A percentile compares a stretch with the other conserved stretches of the same genome.
These are phyloP conservation scores for Patiria pectinifera DNA, from an alignment of 53 echinoderm and acorn worm genomes.

Conservation along the genomic window DNA sequence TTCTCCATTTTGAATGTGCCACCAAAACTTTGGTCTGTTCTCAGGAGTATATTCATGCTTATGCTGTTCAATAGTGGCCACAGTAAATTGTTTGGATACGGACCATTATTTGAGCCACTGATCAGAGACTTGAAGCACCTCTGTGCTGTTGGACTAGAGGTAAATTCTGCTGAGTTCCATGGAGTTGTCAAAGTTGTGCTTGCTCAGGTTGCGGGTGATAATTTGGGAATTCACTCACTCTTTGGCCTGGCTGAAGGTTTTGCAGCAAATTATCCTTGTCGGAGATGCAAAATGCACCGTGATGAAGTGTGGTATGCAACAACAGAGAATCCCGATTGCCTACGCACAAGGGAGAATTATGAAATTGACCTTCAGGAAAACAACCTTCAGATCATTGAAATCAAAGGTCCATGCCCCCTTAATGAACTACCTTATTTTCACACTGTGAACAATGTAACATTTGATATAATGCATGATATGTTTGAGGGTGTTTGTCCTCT, in stretches of 20 bases:
- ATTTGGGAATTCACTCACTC: constrained; percentile 61
- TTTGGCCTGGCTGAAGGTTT: constrained; percentile 72
- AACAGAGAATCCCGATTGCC: constrained; percentile 13
- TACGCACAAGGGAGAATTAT: constrained; percentile 62
- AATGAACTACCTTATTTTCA: constrained; percentile 51
- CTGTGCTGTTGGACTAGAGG: constrained; percentile 35
- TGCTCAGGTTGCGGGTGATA: constrained; percentile 66
- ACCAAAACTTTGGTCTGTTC: constrained; percentile 61
- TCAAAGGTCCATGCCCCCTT: constrained; percentile 50
- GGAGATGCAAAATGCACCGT: constrained; percentile 54
- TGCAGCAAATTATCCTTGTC: constrained; percentile 59
- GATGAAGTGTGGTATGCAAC: background rate
- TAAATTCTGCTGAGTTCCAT: constrained; percentile 28
- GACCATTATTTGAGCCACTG: constrained; percentile 47
- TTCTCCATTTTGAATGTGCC: constrained; percentile 60
- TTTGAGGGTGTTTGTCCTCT: constrained; percentile 68
- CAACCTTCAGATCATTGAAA: constrained; percentile 57
- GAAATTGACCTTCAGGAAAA: constrained; percentile 41
- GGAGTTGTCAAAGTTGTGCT: constrained; percentile 41
- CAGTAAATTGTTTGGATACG: constrained; percentile 64
- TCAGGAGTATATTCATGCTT: constrained; percentile 55
- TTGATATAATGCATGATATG: constrained; percentile 74
- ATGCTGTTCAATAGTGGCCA: constrained; percentile 61
- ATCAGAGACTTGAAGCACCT: constrained; percentile 60
- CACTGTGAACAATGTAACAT: constrained; percentile 43